These are phyloP conservation scores for Trichopoda pennipes DNA, from an alignment of 2,888 invertebrate genomes.

Conservation along the genomic window DNA sequence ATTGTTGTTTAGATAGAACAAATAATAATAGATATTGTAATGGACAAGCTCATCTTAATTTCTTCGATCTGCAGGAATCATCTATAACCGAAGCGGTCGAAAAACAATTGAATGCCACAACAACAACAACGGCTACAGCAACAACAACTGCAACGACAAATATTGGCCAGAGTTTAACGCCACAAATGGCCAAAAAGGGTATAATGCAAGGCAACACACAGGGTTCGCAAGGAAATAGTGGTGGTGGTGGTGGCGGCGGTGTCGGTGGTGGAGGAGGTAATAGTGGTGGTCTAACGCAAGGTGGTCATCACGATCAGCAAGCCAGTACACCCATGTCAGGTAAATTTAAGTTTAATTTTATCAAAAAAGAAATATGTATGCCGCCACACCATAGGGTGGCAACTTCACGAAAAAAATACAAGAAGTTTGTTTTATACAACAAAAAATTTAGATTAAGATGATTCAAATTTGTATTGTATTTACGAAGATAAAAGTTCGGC, in stretches of 20 bases:
- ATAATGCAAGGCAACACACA: slow-evolving; percentile 65
- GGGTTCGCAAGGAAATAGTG: slow-evolving; percentile 67
- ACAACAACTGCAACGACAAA: slow-evolving; percentile 69
- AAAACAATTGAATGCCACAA: slow-evolving; percentile 92
- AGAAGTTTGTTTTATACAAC: too few species aligned
- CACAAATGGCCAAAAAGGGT: slow-evolving; percentile 81
- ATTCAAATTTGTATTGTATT: too few species aligned
- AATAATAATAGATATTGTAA: slow-evolving; percentile 74
- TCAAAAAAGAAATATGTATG: background rate
- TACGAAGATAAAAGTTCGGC: too few species aligned
- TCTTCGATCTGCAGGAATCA: slow-evolving; percentile 81
- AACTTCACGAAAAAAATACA: too few species aligned
- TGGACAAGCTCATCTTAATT: slow-evolving; percentile 79
- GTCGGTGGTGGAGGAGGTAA: slow-evolving; percentile 71
- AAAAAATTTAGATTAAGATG: too few species aligned
- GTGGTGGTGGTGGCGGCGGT: slow-evolving; percentile 63
- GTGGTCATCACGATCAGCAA: slow-evolving; percentile 78
- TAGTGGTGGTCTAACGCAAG: slow-evolving; percentile 72
- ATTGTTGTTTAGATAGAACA: slow-evolving; percentile 68
- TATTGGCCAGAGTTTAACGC: slow-evolving; percentile 78
- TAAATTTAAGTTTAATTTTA: slow-evolving; percentile 67
- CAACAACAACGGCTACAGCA: slow-evolving; percentile 73
- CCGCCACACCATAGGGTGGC: too few species aligned
- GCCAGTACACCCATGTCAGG: slow-evolving; percentile 80
- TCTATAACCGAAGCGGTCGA: slow-evolving; percentile 90